Evolutionary conservation across 2,797 vertebrate species (phyloP).

Genomic region (Dendrocincla tyrannina): DNA sequence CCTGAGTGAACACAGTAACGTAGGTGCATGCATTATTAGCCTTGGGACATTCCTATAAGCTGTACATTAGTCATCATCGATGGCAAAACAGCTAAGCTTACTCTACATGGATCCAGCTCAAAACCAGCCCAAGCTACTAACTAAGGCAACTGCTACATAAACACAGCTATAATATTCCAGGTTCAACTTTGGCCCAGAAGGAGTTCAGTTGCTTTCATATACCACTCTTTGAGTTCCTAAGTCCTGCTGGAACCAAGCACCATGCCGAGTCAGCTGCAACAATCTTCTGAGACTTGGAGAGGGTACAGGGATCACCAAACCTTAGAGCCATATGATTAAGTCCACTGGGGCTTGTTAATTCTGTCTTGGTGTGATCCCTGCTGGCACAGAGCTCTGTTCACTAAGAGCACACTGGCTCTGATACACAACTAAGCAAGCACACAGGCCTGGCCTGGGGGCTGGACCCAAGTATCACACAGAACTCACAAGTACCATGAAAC

Average conservation of each 20-base stretch:
- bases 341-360: not conserved
- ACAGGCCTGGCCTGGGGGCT: not conserved
- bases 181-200: not conserved
- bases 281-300: not conserved
- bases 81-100: not conserved
- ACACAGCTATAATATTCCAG: not conserved
- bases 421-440: fast-evolving
- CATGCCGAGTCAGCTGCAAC: not conserved
- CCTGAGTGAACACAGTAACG: fast-evolving
- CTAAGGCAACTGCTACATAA: not conserved
- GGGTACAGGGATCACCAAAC: not conserved
- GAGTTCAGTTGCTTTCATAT: not conserved
- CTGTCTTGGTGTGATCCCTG: not conserved
- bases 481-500: not conserved
- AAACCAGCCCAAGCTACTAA: not conserved
- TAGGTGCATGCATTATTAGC: not conserved
- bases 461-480: not conserved
- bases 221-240: not conserved
- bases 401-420: fast-evolving
- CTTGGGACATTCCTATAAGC: not conserved
- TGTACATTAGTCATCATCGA: not conserved
- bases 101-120: not conserved
- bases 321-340: no score
- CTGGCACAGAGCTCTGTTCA: not conserved
- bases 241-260: not conserved